Evolutionary conservation across 2,888 invertebrate species (phyloP).

Genomic region (Ramazzottius varieornatus): DNA sequence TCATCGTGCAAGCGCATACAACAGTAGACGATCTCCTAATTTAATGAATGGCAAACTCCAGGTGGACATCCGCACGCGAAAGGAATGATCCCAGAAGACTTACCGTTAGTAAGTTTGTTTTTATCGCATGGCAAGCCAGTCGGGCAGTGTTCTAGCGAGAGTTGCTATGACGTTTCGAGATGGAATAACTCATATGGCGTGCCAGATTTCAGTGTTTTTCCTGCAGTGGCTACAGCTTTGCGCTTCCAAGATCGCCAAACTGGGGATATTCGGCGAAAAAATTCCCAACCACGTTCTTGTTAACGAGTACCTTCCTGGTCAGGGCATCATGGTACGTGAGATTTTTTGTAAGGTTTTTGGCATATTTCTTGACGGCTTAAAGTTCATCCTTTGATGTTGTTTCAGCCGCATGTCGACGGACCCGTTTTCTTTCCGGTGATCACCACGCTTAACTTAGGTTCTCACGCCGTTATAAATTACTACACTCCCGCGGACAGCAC

Average conservation of each 20-base stretch:
- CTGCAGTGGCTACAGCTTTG: constrained; percentile 44
- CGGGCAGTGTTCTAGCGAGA: too few species aligned
- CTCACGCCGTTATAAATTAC: constrained; percentile 68
- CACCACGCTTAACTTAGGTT: constrained; percentile 68
- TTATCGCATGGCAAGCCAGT: too few species aligned
- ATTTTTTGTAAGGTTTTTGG: not conserved
- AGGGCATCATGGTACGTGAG: constrained; percentile 57
- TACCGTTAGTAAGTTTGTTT: constrained; percentile 36
- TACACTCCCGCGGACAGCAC: constrained; percentile 18
- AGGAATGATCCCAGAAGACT: constrained; percentile 67
- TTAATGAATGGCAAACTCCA: constrained; percentile 12
- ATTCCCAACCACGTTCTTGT: constrained; percentile 72
- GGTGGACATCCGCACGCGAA: constrained; percentile 69
- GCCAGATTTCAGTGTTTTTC: not conserved
- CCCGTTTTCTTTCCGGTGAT: constrained; percentile 72
- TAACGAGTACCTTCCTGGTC: constrained; percentile 72
- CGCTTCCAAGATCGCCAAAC: constrained; percentile 37
- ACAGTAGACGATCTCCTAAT: too few species aligned
- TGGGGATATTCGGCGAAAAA: constrained; percentile 41
- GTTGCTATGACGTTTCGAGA: constrained; percentile 8
- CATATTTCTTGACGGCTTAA: not conserved
- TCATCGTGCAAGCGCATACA: too few species aligned
- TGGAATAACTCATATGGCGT: constrained; percentile 9
- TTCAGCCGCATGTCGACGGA: constrained; percentile 71
- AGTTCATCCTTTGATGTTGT: constrained; percentile 10